Conservation (phyloP, 2,888 invertebrate species). For the Macrosiphum euphorbiae region DNA sequence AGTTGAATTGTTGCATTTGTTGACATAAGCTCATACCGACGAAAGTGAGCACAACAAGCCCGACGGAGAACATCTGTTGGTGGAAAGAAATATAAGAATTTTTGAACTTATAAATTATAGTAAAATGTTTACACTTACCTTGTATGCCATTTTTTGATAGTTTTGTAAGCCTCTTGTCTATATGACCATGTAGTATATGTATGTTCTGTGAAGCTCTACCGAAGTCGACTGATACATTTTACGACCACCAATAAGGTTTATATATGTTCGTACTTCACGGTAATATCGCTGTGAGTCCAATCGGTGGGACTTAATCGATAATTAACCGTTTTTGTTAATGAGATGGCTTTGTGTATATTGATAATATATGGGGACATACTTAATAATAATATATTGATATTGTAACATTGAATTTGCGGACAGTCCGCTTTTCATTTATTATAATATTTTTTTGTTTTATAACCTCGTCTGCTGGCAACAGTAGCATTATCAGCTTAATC, state of each 20-base stretch:
- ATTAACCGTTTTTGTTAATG: slow-evolving; percentile 32
- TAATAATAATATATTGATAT: background rate
- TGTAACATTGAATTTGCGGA: background rate
- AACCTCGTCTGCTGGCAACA: background rate
- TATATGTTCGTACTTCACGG: slow-evolving; percentile 37
- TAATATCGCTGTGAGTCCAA: background rate
- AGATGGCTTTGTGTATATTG: background rate
- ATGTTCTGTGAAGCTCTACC: slow-evolving; percentile 8
- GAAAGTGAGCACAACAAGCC: background rate
- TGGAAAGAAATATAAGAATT: background rate
- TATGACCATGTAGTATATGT: background rate
- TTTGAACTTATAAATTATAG: background rate
- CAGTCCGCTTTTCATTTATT: background rate
- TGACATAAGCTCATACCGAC: slow-evolving; percentile 42
- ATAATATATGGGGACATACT: background rate
- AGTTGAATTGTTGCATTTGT: background rate
- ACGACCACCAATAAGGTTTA: slow-evolving; percentile 10
- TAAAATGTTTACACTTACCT: background rate
- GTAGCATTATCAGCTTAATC: background rate
- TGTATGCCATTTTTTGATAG: slow-evolving; percentile 30
- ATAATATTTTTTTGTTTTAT: background rate
- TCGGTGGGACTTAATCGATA: background rate
- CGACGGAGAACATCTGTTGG: slow-evolving; percentile 16
- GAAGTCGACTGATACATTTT: slow-evolving; percentile 52
- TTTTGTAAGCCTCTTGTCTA: background rate